Conservation (phyloP, 2,113 vertebrate species). For the Zosterops pallidus region DNA sequence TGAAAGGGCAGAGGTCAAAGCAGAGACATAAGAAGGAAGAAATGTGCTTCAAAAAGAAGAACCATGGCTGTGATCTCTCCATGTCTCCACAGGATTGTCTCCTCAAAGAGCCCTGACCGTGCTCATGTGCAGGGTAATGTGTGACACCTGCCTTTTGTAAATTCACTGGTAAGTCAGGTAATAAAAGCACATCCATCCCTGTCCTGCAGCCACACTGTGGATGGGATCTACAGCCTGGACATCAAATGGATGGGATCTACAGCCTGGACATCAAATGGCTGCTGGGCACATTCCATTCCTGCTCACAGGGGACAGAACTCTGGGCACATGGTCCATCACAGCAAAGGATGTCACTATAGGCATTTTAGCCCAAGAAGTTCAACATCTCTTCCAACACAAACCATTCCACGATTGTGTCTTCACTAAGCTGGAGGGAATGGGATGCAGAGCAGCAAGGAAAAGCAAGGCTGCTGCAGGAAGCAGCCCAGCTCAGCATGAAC, state of each 20-base stretch:
- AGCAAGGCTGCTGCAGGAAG: background rate
- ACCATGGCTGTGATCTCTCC: background rate
- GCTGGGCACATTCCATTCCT: fast-evolving
- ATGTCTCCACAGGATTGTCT: background rate
- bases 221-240: background rate
- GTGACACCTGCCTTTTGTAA: background rate
- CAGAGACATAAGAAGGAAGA: background rate
- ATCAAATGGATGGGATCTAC: too few relatives aligned
- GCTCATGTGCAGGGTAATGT: background rate
- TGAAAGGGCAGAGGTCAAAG: background rate
- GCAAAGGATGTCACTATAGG: background rate
- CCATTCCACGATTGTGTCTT: background rate
- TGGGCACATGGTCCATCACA: background rate
- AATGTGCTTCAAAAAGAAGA: background rate
- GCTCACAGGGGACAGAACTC: background rate
- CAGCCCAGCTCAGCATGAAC: background rate
- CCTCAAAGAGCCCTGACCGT: background rate
- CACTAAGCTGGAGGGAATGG: fast-evolving
- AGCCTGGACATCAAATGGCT: background rate
- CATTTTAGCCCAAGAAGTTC: background rate
- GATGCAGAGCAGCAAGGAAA: background rate
- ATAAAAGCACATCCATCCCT: background rate
- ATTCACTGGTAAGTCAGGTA: background rate
- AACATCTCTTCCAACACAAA: background rate
- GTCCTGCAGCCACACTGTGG: background rate